A percentile compares a stretch with the other conserved stretches of the same genome.
Evolutionary conservation across 2,797 vertebrate species (phyloP).

Genomic region (Anguilla marmorata): DNA sequence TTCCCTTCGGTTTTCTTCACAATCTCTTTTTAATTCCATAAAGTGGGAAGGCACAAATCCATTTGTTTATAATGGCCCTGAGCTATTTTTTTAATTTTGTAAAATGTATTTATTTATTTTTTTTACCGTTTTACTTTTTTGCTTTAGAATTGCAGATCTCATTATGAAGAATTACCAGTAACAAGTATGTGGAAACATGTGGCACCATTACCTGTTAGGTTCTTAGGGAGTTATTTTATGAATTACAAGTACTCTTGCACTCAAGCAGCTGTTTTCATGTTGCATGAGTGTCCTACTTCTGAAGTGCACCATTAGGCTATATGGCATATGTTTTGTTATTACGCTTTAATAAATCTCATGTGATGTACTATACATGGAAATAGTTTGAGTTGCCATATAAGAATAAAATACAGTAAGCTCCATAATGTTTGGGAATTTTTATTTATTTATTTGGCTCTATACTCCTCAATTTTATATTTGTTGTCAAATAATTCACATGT

Average conservation of each 20-base stretch:
- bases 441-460: no score
- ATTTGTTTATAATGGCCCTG: not conserved
- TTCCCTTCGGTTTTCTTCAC: not conserved
- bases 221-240: not conserved
- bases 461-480: no score
- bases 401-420: not conserved
- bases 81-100: not conserved
- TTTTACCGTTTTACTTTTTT: not conserved
- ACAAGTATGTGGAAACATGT: not conserved
- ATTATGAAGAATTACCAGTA: not conserved
- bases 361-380: not conserved
- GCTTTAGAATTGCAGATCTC: not conserved
- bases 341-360: not conserved
- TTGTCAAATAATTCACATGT: no score
- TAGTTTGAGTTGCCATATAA: not conserved
- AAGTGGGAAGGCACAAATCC: not conserved
- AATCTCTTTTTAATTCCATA: slow-evolving; percentile 5
- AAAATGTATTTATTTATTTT: not conserved
- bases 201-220: not conserved
- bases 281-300: not conserved
- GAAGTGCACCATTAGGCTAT: not conserved
- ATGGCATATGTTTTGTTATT: not conserved
- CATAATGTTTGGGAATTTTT: no score
- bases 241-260: not conserved
- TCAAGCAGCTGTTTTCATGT: not conserved